Evolutionary conservation across 2,113 vertebrate species (phyloP).

Genomic region (Rhynchomys soricoides): DNA sequence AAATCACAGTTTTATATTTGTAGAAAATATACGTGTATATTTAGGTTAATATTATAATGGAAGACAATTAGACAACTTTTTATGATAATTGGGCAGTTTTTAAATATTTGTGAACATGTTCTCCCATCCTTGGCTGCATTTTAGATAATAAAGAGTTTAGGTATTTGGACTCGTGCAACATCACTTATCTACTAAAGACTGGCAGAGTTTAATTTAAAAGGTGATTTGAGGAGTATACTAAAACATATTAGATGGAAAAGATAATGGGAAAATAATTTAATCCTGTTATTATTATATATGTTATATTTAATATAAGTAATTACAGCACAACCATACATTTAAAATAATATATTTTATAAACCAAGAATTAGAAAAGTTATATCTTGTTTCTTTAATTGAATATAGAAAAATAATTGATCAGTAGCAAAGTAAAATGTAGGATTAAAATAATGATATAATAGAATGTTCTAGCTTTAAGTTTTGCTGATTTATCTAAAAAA

Average conservation of each 20-base stretch:
- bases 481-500: neutral
- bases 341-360: neutral
- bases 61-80: neutral
- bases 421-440: slow-evolving; percentile 44
- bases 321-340: neutral
- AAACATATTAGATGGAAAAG: neutral
- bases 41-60: neutral
- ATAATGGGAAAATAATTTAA: neutral
- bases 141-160: neutral
- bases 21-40: slow-evolving; percentile 3
- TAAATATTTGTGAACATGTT: neutral
- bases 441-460: neutral
- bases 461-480: neutral
- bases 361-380: neutral
- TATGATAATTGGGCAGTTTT: neutral
- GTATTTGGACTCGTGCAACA: neutral
- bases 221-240: neutral
- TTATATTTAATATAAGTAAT: neutral
- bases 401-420: neutral
- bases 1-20: neutral
- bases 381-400: slow-evolving; percentile 10
- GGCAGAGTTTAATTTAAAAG: slow-evolving; percentile 16
- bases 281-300: neutral
- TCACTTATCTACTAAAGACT: neutral
- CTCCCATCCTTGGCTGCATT: neutral